Evolutionary conservation across 30 jellyfish, hydroid and myxozoan genomes (phyloP).

Genomic region (Cassiopea xamachana): DNA sequence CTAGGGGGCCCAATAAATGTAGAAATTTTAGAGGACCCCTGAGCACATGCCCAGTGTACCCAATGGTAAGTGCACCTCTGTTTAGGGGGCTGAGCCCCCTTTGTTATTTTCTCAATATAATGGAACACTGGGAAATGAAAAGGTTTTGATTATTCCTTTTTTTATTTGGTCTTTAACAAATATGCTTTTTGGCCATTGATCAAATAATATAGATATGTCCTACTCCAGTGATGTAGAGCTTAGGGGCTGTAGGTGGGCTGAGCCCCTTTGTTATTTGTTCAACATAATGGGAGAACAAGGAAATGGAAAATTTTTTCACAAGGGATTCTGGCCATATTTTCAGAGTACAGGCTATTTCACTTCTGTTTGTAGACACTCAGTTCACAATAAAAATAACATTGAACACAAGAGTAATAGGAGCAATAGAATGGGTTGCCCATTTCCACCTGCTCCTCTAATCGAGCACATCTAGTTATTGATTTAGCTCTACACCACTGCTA

Average conservation of each 20-base stretch:
- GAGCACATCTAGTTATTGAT: not conserved
- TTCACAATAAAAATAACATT: not conserved
- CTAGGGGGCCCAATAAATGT: too few species aligned
- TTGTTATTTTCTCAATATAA: too few species aligned
- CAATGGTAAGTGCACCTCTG: too few species aligned
- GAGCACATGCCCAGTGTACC: too few species aligned
- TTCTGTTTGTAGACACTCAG: not conserved
- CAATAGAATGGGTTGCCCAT: not conserved
- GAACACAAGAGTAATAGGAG: not conserved
- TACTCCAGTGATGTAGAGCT: not conserved
- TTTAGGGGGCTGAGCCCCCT: too few species aligned
- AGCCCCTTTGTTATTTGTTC: not conserved
- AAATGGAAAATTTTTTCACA: not conserved
- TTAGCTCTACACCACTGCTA: too few species aligned
- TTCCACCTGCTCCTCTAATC: constrained; percentile 1
- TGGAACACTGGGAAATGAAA: not conserved
- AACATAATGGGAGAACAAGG: not conserved
- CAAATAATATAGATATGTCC: not conserved
- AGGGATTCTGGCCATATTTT: not conserved
- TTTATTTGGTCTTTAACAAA: not conserved
- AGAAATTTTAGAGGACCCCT: too few species aligned
- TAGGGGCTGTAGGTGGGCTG: not conserved
- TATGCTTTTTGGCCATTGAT: not conserved
- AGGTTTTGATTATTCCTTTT: too few species aligned
- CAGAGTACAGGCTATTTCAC: not conserved